These are phyloP conservation scores for Eupithecia centaureata DNA, from an alignment of 2,888 invertebrate genomes.

Conservation along the genomic window DNA sequence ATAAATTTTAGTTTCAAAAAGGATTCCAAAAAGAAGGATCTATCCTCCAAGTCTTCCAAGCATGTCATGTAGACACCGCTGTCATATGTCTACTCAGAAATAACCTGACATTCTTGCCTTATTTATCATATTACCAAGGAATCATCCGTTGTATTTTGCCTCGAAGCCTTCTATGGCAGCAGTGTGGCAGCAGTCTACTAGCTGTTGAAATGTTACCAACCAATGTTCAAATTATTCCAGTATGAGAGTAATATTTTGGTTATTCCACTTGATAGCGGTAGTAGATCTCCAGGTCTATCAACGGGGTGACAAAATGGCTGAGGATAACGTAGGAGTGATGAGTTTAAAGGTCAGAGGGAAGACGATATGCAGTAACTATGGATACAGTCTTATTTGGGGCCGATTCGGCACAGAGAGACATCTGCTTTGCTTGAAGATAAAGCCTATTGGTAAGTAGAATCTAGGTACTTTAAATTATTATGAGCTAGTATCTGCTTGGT, in stretches of 20 bases:
- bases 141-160: neutral
- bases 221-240: too few species aligned
- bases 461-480: too few species aligned
- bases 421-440: slow-evolving; percentile 62
- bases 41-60: neutral
- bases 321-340: neutral
- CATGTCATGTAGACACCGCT: neutral
- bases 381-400: slow-evolving; percentile 58
- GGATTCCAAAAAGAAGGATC: neutral
- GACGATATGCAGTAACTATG: slow-evolving; percentile 52
- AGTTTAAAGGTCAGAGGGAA: slow-evolving; percentile 29
- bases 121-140: neutral
- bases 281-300: neutral
- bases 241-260: neutral
- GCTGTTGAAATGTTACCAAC: too few species aligned
- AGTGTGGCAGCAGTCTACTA: too few species aligned
- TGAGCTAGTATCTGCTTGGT: too few species aligned
- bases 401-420: slow-evolving; percentile 66
- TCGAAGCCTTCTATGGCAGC: neutral
- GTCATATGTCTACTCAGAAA: neutral
- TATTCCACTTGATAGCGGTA: neutral
- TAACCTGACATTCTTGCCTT: neutral
- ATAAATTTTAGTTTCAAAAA: neutral
- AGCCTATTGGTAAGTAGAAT: slow-evolving; percentile 54
- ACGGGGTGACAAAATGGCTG: neutral